phyloP scores from a whole-genome alignment of 30 jellyfish, hydroid and myxozoan genomes.

The Turritopsis rubra region DNA sequence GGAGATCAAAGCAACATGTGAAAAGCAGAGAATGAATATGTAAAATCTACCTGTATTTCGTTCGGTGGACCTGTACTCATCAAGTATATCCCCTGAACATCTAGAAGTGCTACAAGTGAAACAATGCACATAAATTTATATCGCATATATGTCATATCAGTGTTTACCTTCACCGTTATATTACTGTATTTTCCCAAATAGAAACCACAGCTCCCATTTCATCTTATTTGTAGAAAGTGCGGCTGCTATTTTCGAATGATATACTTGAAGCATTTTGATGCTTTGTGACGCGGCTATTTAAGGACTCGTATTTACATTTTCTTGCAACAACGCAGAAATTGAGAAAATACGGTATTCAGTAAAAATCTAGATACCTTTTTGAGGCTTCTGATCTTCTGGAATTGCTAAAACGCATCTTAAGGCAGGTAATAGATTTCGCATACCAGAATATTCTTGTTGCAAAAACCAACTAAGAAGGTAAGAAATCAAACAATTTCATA shows the following conservation, averaged over 20 bases:
- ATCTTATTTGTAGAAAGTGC: no score
- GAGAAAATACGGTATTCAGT: no score
- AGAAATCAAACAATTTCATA: neutral
- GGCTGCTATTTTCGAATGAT: no score
- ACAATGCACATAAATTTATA: neutral
- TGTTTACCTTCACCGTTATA: neutral
- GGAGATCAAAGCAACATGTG: neutral
- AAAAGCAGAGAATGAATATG: no score
- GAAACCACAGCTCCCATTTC: no score
- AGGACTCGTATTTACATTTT: no score
- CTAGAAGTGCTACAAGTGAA: slow-evolving; percentile 12
- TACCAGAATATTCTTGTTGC: slow-evolving; percentile 61
- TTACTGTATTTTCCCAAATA: no score
- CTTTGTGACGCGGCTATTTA: no score
- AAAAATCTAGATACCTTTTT: slow-evolving; percentile 35
- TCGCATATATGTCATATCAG: no score
- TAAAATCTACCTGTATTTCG: slow-evolving; percentile 44
- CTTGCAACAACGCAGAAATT: no score
- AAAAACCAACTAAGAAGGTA: slow-evolving; percentile 58
- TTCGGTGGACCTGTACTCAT: slow-evolving; percentile 64
- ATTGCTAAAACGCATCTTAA: slow-evolving; percentile 53
- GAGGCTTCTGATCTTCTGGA: slow-evolving; percentile 46
- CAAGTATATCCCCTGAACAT: slow-evolving; percentile 59
- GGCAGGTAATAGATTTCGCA: slow-evolving; percentile 73
- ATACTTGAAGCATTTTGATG: no score